Conservation (phyloP, 2,888 invertebrate species). For the Adineta ricciae region DNA sequence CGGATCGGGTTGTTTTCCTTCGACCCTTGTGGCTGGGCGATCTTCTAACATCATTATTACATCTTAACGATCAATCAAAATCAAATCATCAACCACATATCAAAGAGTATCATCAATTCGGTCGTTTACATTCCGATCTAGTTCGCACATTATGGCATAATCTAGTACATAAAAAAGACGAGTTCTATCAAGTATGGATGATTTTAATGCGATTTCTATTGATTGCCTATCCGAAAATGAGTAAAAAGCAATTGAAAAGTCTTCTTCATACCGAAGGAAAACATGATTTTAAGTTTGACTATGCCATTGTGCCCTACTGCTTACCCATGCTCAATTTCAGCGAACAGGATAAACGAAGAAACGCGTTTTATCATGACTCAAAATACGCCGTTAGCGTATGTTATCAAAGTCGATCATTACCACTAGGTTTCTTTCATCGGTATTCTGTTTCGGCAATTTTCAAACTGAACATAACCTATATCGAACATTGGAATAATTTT, state of each 20-base stretch:
- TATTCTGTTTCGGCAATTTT: neutral
- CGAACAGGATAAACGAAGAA: neutral
- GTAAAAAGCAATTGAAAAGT: neutral
- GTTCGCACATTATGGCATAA: neutral
- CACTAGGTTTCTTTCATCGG: neutral
- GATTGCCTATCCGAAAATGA: neutral
- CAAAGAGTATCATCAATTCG: neutral
- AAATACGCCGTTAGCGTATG: too few species aligned
- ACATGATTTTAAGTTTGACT: neutral
- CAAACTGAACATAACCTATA: neutral
- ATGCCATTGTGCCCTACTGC: neutral
- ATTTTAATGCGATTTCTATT: neutral
- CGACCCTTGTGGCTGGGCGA: constrained; percentile 4
- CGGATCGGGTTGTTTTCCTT: neutral
- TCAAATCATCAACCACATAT: neutral
- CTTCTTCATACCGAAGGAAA: neutral
- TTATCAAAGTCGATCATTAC: neutral
- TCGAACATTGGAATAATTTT: constrained; percentile 6
- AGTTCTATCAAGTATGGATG: neutral
- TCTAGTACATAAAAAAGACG: neutral
- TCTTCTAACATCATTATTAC: neutral
- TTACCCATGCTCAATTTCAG: neutral
- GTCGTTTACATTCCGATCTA: neutral
- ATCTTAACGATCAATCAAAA: neutral
- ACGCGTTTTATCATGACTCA: neutral